Evolutionary conservation across 2,797 vertebrate species (phyloP), one percentile per base, ranked within the genome.

Genomic region (Momotus momota): DNA sequence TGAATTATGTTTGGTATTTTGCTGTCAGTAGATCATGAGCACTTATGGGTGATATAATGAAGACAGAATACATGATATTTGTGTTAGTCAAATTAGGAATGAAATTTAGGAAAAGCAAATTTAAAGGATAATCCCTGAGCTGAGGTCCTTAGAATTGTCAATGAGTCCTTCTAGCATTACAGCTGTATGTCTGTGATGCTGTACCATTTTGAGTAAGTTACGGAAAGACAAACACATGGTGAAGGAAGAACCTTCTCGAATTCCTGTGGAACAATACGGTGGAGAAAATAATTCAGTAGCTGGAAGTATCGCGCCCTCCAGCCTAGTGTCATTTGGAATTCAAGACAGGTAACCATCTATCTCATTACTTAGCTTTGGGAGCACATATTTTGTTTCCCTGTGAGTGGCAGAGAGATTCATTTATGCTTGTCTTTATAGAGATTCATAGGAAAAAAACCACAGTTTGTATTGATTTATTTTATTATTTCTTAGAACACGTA

Each of bases 401-500:
- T 65, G 43, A 58, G 23, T 8, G 20, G 46, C 2, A 57, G 14
- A 25, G 29, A 82, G 22, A 41, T 75, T 55, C 8, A 26, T 77
- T 81, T 94, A 54, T 21, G 17, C 4, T 2, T 86, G 18, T 4
- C 27, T 81, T 61, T 22, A 23, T 7, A 33, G 73, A 69, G 43
- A 75, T 60, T 84, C 45, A 40, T 3, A 69, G 35, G 14, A 21
- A 27, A 79, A 75, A 31, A 86, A 83, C 55, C 6, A 10, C 51
- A 4, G 1, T 9, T 48, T 2, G 86, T 86, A 6, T 61, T 41
- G 18, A n/a, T 55, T 48, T 38, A 29, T 79, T 55, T 48, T 38
- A 29, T 79, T 84, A 31, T 74, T 93, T 91, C 70, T 35, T 88
- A 99, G 99, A 99, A 99, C 18, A 99, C 99, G 1, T 99, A 99